Percentiles rank a stretch among this genome's conserved stretches.
Conservation (phyloP, 37 sponge, comb jelly and placozoan species). For the Eunapius fragilis region DNA sequence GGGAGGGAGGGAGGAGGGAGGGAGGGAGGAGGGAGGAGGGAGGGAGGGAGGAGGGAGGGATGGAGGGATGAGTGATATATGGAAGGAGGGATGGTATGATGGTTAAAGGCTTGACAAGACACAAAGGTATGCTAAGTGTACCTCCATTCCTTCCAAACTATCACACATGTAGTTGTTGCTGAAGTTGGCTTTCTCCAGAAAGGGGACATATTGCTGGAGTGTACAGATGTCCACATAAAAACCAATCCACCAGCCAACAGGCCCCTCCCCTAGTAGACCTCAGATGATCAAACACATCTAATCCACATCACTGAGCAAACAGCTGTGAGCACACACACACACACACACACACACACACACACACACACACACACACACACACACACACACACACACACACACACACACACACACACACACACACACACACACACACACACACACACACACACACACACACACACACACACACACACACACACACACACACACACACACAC, state of each 20-base stretch:
- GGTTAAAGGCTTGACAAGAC: not conserved
- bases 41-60: conserved; percentile 1
- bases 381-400: too few species aligned
- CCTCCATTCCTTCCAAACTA: conserved; percentile 21
- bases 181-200: conserved; percentile 62
- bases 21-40: not conserved
- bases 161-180: conserved; percentile 53
- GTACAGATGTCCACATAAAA: too few species aligned
- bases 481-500: not conserved
- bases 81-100: not conserved
- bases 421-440: too few species aligned
- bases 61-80: not conserved
- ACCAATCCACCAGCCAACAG: too few species aligned
- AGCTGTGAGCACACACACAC: too few species aligned
- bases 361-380: too few species aligned
- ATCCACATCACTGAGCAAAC: too few species aligned
- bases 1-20: not conserved
- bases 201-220: conserved; percentile 60
- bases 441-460: too few species aligned
- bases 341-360: too few species aligned
- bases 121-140: not conserved
- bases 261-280: too few species aligned
- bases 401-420: too few species aligned
- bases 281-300: too few species aligned
- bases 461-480: not conserved